Percentiles rank a stretch among this genome's conserved stretches.
Conservation (phyloP, 2,888 invertebrate species). For the Pemphredon lugubris region DNA sequence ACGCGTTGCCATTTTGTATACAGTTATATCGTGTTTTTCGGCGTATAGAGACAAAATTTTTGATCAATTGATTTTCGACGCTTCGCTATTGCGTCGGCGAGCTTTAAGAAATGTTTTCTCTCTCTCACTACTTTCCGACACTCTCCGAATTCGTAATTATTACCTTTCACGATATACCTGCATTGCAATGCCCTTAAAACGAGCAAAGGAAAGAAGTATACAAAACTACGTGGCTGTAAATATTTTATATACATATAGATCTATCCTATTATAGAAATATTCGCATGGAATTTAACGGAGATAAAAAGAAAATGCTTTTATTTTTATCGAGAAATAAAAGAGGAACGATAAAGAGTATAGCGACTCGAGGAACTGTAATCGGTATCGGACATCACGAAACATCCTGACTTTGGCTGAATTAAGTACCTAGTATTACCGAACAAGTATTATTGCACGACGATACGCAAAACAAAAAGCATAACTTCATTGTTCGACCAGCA, state of each 20-base stretch:
- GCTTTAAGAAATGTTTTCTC: neutral
- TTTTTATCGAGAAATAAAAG: slow-evolving; percentile 35
- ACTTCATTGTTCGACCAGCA: neutral
- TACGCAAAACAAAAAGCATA: slow-evolving; percentile 3
- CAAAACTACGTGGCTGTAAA: slow-evolving; percentile 43
- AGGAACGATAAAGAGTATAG: slow-evolving; percentile 19
- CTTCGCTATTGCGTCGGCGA: neutral
- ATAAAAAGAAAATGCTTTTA: slow-evolving; percentile 35
- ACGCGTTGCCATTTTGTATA: slow-evolving; percentile 53
- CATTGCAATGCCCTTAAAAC: slow-evolving; percentile 23
- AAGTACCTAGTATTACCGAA: slow-evolving; percentile 33
- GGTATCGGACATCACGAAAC: neutral
- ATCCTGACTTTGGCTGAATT: slow-evolving; percentile 34
- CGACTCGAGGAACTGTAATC: neutral
- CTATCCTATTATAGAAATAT: slow-evolving; percentile 43
- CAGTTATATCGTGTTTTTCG: slow-evolving; percentile 19
- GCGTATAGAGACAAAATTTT: neutral
- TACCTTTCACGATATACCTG: slow-evolving; percentile 9
- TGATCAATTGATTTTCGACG: neutral
- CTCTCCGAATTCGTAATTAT: neutral
- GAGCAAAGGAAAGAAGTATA: slow-evolving; percentile 15
- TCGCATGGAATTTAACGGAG: slow-evolving; percentile 37
- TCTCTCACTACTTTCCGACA: neutral
- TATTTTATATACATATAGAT: slow-evolving; percentile 42
- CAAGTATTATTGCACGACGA: slow-evolving; percentile 28